phyloP scores from a whole-genome alignment of 2,888 invertebrate genomes.

The Chalcis sispes region DNA sequence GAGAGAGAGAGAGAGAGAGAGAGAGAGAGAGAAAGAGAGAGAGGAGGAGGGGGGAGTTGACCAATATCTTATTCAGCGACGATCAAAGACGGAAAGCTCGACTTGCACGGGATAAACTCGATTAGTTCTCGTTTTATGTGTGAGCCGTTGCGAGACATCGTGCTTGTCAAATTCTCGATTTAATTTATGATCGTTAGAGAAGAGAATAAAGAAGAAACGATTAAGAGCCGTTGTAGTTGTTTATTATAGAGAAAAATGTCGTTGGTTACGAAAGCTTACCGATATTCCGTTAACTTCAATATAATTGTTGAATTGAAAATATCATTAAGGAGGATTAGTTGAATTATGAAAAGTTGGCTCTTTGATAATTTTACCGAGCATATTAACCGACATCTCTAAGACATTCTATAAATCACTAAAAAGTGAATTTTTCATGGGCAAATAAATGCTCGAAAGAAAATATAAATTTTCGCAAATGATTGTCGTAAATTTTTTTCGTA shows the following conservation, averaged over 20 bases:
- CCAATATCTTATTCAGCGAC: no score
- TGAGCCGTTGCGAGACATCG: no score
- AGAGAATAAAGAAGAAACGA: no score
- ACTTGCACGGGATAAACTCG: no score
- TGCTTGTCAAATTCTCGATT: no score
- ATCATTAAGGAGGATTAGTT: constrained; percentile 6
- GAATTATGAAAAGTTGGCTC: constrained; percentile 28
- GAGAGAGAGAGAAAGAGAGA: background rate
- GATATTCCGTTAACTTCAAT: constrained; percentile 4
- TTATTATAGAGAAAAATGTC: background rate
- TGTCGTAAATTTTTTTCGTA: no score
- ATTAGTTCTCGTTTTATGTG: no score
- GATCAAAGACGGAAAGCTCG: no score
- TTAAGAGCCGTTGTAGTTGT: no score
- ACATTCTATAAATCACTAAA: constrained; percentile 22
- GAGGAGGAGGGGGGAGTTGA: no score
- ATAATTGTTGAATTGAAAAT: background rate
- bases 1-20: background rate
- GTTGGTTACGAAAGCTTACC: background rate
- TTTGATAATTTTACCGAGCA: constrained; percentile 25
- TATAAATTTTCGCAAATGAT: background rate
- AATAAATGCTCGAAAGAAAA: constrained; percentile 1
- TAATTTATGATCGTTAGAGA: no score
- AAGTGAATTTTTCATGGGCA: constrained; percentile 12
- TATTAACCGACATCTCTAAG: constrained; percentile 15